Base-by-base conservation (phyloP, 2,113 vertebrate species). In the Canis aureus region DNA sequence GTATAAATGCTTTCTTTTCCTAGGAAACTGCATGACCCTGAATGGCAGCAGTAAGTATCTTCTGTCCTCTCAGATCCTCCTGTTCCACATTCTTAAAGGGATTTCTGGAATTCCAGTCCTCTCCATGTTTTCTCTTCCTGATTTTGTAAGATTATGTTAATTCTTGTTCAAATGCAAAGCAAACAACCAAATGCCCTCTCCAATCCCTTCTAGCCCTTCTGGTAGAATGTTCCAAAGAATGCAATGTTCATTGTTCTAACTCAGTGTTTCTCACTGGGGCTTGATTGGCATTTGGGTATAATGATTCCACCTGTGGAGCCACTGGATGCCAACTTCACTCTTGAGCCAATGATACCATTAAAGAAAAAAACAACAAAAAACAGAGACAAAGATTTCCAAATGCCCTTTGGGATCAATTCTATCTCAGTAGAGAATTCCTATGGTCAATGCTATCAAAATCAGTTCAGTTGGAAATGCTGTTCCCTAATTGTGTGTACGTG, bases 1-100 rank as follows among this genome's bases (percentile, higher is more conserved):
- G 43, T 89, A 12, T 74, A 15, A 57, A 25, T 57, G 12, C 11
- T 16, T 51, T 38, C 4, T 62, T 5, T 43, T 87, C 19, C 51
- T 80, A 16, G 49, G 19, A 69, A 35, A 8, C 38, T 5, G 7
- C 3, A 19, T 29, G 51, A 17, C 8, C 11, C 1, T 2, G 9
- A 3, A 0, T 32, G 11, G 53, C 13, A 49, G 15, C 51, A 32
- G 35, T 10, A 22, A 1, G 35, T 15, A 25, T 17, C 29, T 20
- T 60, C n/a, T 22, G 1, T 38, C 5, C 32, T 62, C 55, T 82
- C 51, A 32, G 38, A 35, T 35, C 43, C 23, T 81, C 3, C 23
- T 32, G 9, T 17, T 79, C 23, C 51, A 16, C 23, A n/a, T 71
- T 91, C 25, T 43, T 64, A 43, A 60, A 43, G 16, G 11, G 16